These are phyloP conservation scores for Pterophyllum scalare DNA, from an alignment of 2,113 vertebrate genomes.

Conservation along the genomic window DNA sequence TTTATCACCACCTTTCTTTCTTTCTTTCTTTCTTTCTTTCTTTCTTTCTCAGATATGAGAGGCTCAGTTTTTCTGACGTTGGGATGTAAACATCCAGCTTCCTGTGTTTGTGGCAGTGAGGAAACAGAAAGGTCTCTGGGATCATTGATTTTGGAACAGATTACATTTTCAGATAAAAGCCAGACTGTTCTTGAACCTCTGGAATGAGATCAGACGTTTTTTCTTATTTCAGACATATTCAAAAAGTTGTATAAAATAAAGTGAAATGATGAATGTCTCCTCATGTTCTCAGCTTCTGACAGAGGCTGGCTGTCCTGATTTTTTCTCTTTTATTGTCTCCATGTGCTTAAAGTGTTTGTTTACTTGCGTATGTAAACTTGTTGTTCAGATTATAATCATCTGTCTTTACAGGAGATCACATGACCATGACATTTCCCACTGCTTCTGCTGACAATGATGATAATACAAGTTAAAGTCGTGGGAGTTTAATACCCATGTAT, in stretches of 20 bases:
- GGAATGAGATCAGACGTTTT: neutral
- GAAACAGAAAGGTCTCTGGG: neutral
- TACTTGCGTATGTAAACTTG: slow-evolving; percentile 1
- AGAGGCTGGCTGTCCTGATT: neutral
- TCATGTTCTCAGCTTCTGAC: neutral
- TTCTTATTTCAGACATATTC: neutral
- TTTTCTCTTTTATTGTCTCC: neutral
- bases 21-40: neutral
- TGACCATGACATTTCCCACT: neutral
- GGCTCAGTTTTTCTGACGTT: neutral
- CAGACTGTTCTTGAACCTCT: neutral
- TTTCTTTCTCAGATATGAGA: neutral
- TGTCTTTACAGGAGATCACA: neutral
- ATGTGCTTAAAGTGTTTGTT: neutral
- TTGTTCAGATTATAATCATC: neutral
- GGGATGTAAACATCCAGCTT: neutral
- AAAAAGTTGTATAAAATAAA: neutral
- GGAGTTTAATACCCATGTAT: neutral
- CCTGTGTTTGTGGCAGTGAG: neutral
- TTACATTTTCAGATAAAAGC: neutral
- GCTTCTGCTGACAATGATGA: neutral
- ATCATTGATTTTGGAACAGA: neutral
- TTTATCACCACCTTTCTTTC: neutral
- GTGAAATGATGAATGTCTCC: neutral
- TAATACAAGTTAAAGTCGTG: neutral